Conservation (phyloP, 2,888 invertebrate genomes). For the Euclidia mi region DNA sequence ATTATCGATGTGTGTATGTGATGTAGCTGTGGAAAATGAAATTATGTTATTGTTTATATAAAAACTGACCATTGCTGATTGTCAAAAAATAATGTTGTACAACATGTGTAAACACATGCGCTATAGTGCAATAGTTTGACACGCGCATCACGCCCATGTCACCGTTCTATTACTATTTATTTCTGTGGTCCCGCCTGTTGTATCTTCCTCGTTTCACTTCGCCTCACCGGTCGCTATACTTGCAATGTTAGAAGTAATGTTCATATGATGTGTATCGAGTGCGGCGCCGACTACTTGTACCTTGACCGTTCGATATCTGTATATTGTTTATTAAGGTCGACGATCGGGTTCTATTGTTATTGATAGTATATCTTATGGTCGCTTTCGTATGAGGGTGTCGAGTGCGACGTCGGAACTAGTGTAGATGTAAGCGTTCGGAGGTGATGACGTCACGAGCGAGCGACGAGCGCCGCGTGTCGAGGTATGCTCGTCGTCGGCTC, state of each 20-base stretch:
- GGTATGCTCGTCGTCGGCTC: slow-evolving; percentile 53
- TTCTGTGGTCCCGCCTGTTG: slow-evolving; percentile 14
- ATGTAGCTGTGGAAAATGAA: no score
- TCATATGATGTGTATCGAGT: slow-evolving; percentile 46
- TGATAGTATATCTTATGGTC: slow-evolving; percentile 25
- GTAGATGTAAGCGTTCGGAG: no score
- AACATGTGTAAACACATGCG: no score
- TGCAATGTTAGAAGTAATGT: slow-evolving; percentile 45
- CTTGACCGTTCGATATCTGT: slow-evolving; percentile 52
- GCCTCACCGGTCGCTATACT: slow-evolving; percentile 30
- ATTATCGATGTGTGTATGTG: no score
- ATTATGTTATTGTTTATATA: no score
- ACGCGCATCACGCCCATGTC: no score
- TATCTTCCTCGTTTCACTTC: slow-evolving; percentile 37
- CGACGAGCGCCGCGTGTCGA: slow-evolving; percentile 13
- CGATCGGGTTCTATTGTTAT: slow-evolving; percentile 23
- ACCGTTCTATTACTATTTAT: no score
- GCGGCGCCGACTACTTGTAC: slow-evolving; percentile 55
- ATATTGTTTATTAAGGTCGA: slow-evolving; percentile 6
- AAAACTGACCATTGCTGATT: no score
- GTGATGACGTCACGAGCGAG: no score
- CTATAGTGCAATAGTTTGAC: no score
- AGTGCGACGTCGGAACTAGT: no score
- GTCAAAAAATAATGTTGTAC: no score
- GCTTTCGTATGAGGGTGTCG: slow-evolving; percentile 20